Conservation (phyloP, 2,888 invertebrate species). For the Nomada ruficornis region DNA sequence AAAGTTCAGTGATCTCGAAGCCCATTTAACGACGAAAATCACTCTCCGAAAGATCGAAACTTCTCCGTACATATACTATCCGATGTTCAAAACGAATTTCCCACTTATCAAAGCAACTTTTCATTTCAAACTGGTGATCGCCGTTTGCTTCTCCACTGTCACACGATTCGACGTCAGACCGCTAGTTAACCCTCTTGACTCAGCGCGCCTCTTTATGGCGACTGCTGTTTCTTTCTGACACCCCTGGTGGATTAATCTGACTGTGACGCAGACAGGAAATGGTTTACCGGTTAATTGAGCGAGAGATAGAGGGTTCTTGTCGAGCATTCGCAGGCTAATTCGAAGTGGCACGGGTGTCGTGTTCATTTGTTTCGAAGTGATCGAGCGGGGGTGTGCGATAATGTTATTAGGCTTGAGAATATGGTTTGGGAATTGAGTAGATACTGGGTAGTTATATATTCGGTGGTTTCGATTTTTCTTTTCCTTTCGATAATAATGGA, state of each 20-base stretch:
- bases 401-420: neutral
- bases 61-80: no score
- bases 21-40: no score
- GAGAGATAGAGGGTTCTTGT: neutral
- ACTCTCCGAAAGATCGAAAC: no score
- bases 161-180: slow-evolving; percentile 10
- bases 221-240: slow-evolving; percentile 12
- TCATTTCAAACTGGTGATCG: neutral
- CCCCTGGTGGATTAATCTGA: slow-evolving; percentile 16
- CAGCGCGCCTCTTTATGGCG: slow-evolving; percentile 12
- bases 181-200: slow-evolving; percentile 38
- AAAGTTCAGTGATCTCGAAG: no score
- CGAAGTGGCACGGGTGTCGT: neutral
- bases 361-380: neutral
- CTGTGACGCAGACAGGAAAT: slow-evolving; percentile 20
- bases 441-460: no score
- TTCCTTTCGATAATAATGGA: no score
- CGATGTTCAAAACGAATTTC: no score
- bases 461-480: no score
- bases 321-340: neutral
- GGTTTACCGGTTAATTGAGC: slow-evolving; percentile 26
- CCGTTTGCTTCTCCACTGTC: slow-evolving; percentile 27
- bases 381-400: neutral
- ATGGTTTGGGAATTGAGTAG: neutral
- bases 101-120: no score